phyloP scores from a whole-genome alignment of 2,888 invertebrate genomes.

The Epsilonema sp. region DNA sequence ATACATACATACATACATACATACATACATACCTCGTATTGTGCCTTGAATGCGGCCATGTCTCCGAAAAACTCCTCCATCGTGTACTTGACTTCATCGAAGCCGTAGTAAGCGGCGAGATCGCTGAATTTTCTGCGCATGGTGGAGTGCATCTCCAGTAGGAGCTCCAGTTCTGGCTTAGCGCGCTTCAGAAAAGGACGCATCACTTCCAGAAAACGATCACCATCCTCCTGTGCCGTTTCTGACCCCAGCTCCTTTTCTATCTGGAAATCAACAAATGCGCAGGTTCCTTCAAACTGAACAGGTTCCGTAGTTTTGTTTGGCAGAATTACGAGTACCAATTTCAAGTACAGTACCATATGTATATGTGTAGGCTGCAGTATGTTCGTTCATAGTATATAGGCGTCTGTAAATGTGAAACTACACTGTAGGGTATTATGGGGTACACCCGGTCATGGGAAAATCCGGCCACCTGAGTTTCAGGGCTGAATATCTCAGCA shows the following conservation, averaged over 20 bases:
- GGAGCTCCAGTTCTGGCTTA: constrained; percentile 59
- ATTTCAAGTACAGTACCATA: too few relatives aligned
- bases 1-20: too few relatives aligned
- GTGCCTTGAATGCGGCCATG: constrained; percentile 77
- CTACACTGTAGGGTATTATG: too few relatives aligned
- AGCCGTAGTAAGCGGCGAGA: constrained; percentile 68
- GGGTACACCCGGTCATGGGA: too few relatives aligned
- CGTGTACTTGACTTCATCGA: constrained; percentile 80
- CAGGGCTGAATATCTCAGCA: too few relatives aligned
- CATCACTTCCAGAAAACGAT: constrained; percentile 68
- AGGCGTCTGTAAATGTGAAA: too few relatives aligned
- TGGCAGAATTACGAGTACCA: too few relatives aligned
- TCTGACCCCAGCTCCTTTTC: constrained; percentile 75
- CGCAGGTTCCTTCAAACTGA: too few relatives aligned
- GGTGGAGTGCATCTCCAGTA: constrained; percentile 78
- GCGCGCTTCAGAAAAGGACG: constrained; percentile 61
- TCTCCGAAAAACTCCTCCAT: constrained; percentile 89
- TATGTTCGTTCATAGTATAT: too few relatives aligned
- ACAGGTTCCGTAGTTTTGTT: too few relatives aligned
- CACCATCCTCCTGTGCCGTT: constrained; percentile 48
- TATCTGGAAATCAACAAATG: constrained; percentile 40
- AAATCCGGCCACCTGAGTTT: too few relatives aligned
- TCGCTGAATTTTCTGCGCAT: constrained; percentile 67
- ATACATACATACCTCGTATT: constrained; percentile 53
- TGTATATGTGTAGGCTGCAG: too few relatives aligned